A percentile compares a stretch with the other conserved stretches of the same genome.
phyloP scores from a whole-genome alignment of 2,113 vertebrate species.

The Myrmecophaga tridactyla region DNA sequence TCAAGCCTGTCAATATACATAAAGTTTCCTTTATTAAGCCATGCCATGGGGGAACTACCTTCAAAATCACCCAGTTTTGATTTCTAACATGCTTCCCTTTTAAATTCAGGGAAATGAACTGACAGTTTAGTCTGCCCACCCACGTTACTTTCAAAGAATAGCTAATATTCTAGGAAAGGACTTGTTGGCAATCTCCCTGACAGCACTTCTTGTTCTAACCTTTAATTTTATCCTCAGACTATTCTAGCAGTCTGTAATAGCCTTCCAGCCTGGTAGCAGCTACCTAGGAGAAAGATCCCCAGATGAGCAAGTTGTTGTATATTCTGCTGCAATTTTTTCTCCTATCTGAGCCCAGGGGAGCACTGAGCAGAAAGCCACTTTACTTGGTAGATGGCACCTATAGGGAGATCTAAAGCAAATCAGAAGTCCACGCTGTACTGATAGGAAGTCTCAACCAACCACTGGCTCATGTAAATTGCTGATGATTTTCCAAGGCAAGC shows the following conservation, averaged over 20 bases:
- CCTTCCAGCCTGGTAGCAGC: not conserved
- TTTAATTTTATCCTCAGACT: constrained; percentile 50
- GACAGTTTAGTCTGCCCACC: not conserved
- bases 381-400: not conserved
- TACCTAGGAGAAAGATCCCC: not conserved
- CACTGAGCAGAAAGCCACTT: not conserved
- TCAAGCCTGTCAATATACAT: constrained; percentile 15
- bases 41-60: not conserved
- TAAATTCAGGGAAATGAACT: constrained; percentile 40
- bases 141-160: not conserved
- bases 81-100: constrained; percentile 30
- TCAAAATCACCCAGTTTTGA: not conserved
- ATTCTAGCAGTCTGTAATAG: not conserved
- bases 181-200: not conserved
- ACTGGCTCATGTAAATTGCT: constrained; percentile 13
- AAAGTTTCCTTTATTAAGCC: not conserved
- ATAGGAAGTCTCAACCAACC: not conserved
- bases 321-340: not conserved
- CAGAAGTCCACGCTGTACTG: not conserved
- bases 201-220: constrained; percentile 33
- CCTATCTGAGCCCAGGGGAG: not conserved
- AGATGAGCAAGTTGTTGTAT: not conserved
- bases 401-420: constrained; percentile 12
- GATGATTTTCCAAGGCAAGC: constrained; percentile 13
- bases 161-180: constrained; percentile 2